Base-by-base conservation (phyloP, 2,113 vertebrate genomes). In the Erpornis zantholeuca region DNA sequence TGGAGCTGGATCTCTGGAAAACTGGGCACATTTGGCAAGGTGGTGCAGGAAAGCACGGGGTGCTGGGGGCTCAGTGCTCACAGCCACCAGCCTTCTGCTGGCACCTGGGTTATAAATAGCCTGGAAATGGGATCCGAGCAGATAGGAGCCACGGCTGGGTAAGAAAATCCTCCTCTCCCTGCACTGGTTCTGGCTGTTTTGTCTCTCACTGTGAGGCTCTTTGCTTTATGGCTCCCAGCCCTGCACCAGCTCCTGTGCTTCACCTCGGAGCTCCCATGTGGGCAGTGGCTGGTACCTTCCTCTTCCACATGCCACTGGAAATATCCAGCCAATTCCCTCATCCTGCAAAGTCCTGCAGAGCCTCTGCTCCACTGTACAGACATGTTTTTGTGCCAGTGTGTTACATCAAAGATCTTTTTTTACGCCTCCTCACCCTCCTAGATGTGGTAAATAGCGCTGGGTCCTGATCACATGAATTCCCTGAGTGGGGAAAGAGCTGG, bases 1-100 rank as follows among this genome's bases (percentile, higher is more conserved):
- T 1, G 1, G 66, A 63, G 78, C 38, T 0, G 0, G 13, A 40
- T n/a, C 56, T 63, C 42, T 0, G 0, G 8, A 61, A 54, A 65
- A 1, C 10, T 0, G 4, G n/a, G 40, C 12, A 16, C 50, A 10
- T 38, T 83, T 81, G 73, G 82, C 63, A 59, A 0, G 0, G n/a
- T 15, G 78, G 13, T 19, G 40, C 78, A 47, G 78, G 56, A 20
- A 66, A 1, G 24, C 64, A 4, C 2, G 1, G 23, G 29, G 60
- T 44, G 76, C 87, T 21, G 31, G 75, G 86, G 90, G 61, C 59
- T 82, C 29, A 1, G 47, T 4, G 80, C 75, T 36, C 76, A 5
- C 90, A 47, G 9, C 9, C 4, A 22, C 60, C 91, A 83, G 73
- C 36, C 76, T 65, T 59, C 35, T 17, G 76, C 45, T 7, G 1